Conservation (phyloP, 2,797 vertebrate genomes). For the Lateolabrax maculatus region DNA sequence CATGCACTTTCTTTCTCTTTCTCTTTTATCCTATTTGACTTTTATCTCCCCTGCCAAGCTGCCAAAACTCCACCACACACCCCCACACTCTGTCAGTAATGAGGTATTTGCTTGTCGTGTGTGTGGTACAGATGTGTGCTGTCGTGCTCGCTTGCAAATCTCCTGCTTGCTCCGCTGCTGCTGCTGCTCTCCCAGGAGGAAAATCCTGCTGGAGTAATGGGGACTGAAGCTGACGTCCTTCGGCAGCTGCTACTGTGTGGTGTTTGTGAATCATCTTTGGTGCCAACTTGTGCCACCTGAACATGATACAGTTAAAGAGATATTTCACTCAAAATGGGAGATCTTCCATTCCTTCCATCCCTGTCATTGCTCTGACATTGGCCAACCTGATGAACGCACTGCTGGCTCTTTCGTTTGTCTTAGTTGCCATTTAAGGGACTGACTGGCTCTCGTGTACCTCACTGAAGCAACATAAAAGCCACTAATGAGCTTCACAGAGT, state of each 20-base stretch:
- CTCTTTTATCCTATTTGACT: slow-evolving; percentile 61
- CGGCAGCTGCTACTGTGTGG: not conserved
- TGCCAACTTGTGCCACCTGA: slow-evolving; percentile 15
- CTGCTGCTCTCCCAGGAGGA: slow-evolving; percentile 21
- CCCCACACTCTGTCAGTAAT: slow-evolving; percentile 55
- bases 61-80: slow-evolving; percentile 47
- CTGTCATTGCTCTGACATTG: not conserved
- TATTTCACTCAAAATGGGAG: not conserved
- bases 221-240: slow-evolving; percentile 24
- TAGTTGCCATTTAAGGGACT: not conserved
- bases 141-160: slow-evolving; percentile 38
- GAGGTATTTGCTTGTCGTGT: slow-evolving; percentile 52
- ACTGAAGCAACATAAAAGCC: not conserved
- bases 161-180: slow-evolving; percentile 29
- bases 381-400: not conserved
- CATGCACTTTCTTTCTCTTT: slow-evolving; percentile 66
- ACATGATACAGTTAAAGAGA: slow-evolving; percentile 6
- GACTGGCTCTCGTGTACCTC: not conserved
- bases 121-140: slow-evolving; percentile 45
- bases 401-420: not conserved
- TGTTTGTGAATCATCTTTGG: slow-evolving; percentile 1
- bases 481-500: not conserved
- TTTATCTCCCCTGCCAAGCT: slow-evolving; percentile 61
- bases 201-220: slow-evolving; percentile 20
- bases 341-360: no score